A percentile compares a stretch with the other conserved stretches of the same genome.
These are phyloP conservation scores for Condylura cristata DNA, from an alignment of 2,113 vertebrate genomes.

Conservation along the genomic window DNA sequence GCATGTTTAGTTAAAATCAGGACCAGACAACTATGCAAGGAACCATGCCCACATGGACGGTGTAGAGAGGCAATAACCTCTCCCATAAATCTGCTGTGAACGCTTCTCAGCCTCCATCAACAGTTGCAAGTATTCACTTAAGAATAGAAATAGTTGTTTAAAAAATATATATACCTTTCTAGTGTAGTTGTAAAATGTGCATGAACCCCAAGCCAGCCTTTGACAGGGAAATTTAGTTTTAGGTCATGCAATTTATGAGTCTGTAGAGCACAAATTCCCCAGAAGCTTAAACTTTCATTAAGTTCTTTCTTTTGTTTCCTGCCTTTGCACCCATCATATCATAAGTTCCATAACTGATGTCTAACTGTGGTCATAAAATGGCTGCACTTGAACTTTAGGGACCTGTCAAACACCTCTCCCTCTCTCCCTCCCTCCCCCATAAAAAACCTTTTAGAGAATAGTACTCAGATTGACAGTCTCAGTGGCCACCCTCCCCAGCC, in stretches of 20 bases:
- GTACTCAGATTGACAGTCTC: slow-evolving; percentile 67
- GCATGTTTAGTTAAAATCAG: background rate
- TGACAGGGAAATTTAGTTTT: slow-evolving; percentile 84
- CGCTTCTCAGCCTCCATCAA: slow-evolving; percentile 67
- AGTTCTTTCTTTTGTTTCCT: slow-evolving; percentile 84
- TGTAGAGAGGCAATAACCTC: slow-evolving; percentile 75
- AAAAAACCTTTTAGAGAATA: slow-evolving; percentile 82
- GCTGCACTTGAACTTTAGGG: slow-evolving; percentile 79
- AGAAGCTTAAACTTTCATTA: slow-evolving; percentile 90
- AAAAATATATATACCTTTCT: slow-evolving; percentile 58
- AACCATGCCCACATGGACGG: fast-evolving
- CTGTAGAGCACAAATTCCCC: slow-evolving; percentile 84
- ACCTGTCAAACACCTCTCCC: slow-evolving; percentile 78
- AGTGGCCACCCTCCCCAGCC: slow-evolving; percentile 63
- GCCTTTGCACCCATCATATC: slow-evolving; percentile 85
- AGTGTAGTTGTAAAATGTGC: slow-evolving; percentile 64
- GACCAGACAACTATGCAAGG: background rate
- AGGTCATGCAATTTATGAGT: slow-evolving; percentile 84
- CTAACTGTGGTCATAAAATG: slow-evolving; percentile 84
- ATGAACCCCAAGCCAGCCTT: slow-evolving; percentile 81
- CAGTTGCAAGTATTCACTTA: slow-evolving; percentile 73
- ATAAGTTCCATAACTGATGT: slow-evolving; percentile 81
- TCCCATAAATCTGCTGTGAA: slow-evolving; percentile 80
- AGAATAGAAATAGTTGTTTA: slow-evolving; percentile 73
- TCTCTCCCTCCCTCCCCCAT: slow-evolving; percentile 45